Evolutionary conservation across 2,888 invertebrate genomes (phyloP).

Genomic region (Caradrina clavipalpis): DNA sequence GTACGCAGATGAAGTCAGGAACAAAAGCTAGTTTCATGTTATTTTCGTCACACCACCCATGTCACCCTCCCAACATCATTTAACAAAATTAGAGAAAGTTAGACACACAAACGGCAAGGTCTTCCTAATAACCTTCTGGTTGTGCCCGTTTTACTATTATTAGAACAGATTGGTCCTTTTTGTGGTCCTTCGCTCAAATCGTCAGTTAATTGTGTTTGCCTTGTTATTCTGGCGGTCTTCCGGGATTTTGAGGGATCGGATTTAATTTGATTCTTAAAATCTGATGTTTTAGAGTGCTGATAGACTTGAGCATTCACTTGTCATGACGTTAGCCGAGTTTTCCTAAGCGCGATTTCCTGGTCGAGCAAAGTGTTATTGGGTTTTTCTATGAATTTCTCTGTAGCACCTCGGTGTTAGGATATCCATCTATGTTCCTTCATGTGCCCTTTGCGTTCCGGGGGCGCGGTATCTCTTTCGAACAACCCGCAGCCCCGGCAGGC

Average conservation of each 20-base stretch:
- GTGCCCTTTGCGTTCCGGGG: too few species aligned
- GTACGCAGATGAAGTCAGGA: too few species aligned
- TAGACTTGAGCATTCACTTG: too few species aligned
- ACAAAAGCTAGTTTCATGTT: background rate
- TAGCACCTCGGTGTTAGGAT: too few species aligned
- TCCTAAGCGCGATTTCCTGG: too few species aligned
- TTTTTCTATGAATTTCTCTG: too few species aligned
- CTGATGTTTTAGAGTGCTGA: constrained; percentile 12
- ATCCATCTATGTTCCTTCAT: too few species aligned
- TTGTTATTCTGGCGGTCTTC: constrained; percentile 27
- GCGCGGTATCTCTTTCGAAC: too few species aligned
- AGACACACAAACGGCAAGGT: constrained; percentile 15
- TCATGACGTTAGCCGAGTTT: too few species aligned
- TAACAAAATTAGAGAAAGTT: constrained; percentile 17
- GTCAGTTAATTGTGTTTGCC: constrained; percentile 34
- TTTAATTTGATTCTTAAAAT: constrained; percentile 32
- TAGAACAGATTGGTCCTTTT: constrained; percentile 29
- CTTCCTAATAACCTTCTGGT: constrained; percentile 3
- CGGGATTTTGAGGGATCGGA: constrained; percentile 13
- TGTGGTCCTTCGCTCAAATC: constrained; percentile 24
- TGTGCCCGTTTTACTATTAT: constrained; percentile 18
- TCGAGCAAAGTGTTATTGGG: too few species aligned
- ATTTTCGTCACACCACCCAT: background rate
- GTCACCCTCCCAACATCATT: constrained; percentile 2
- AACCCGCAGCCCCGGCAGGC: too few species aligned